Conservation (phyloP, 1,140 invertebrate genomes). For the Drosophila cardini region DNA sequence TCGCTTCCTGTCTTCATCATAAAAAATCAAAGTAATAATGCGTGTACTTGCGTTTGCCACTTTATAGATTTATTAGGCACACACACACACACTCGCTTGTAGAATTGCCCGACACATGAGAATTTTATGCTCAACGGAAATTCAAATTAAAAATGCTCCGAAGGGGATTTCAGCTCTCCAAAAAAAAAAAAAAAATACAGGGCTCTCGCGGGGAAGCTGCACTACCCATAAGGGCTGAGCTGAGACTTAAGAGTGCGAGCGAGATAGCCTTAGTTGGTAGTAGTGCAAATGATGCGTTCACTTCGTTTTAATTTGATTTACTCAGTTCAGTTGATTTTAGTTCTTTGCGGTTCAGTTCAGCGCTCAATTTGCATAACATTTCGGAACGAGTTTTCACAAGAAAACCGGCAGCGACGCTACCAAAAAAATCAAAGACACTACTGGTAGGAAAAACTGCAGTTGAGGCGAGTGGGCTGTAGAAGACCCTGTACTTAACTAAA, state of each 20-base stretch:
- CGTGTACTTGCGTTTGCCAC: slow-evolving; percentile 82
- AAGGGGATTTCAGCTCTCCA: slow-evolving; percentile 21
- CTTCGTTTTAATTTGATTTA: slow-evolving; percentile 74
- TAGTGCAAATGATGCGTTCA: slow-evolving; percentile 63
- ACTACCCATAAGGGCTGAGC: slow-evolving; percentile 14
- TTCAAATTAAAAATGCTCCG: slow-evolving; percentile 78
- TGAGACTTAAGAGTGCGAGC: slow-evolving; percentile 16
- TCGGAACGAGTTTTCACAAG: slow-evolving; percentile 21
- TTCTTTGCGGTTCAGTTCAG: slow-evolving; percentile 36
- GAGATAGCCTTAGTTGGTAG: background rate
- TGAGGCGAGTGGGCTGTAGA: no score
- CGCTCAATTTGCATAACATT: slow-evolving; percentile 57
- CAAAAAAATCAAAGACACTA: slow-evolving; percentile 51
- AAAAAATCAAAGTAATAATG: slow-evolving; percentile 83
- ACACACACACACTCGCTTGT: slow-evolving; percentile 14
- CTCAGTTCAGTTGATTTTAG: slow-evolving; percentile 37
- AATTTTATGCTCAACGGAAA: slow-evolving; percentile 75
- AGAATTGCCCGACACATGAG: slow-evolving; percentile 24
- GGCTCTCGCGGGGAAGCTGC: background rate
- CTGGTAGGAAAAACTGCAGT: no score
- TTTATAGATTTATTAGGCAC: slow-evolving; percentile 80
- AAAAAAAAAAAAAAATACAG: background rate
- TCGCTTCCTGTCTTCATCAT: slow-evolving; percentile 79
- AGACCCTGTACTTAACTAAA: no score
- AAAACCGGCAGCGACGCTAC: slow-evolving; percentile 17